Evolutionary conservation across 2,797 vertebrate species (phyloP).

Genomic region (Clarias fuscus): DNA sequence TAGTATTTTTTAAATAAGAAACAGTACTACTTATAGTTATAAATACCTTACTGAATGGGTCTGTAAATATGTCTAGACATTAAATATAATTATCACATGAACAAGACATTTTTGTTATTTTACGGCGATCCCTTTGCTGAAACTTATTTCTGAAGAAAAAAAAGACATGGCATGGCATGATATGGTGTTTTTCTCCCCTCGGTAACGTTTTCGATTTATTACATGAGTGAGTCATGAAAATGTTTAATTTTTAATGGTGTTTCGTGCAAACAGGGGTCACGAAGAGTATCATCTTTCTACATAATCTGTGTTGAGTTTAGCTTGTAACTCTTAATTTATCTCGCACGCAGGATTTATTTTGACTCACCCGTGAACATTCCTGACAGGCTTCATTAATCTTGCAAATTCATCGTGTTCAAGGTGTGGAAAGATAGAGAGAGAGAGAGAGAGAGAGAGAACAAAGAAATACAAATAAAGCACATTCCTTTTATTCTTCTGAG

Average conservation of each 20-base stretch:
- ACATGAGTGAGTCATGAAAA: background rate
- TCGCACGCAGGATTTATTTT: background rate
- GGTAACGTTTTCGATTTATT: background rate
- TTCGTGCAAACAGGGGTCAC: background rate
- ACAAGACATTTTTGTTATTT: too few species aligned
- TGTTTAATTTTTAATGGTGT: background rate
- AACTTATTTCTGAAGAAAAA: background rate
- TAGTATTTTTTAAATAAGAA: background rate
- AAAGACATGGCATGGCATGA: background rate
- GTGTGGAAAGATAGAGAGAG: background rate
- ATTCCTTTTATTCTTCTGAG: conserved; percentile 1
- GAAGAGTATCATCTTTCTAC: background rate
- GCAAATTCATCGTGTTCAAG: background rate
- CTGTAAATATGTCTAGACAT: background rate
- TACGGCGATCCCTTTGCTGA: background rate
- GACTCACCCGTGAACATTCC: background rate
- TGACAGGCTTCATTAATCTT: conserved; percentile 13
- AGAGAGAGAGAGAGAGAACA: too few species aligned
- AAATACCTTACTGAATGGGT: background rate
- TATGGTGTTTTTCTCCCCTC: background rate
- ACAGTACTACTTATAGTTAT: background rate
- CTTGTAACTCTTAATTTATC: background rate
- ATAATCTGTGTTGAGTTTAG: background rate
- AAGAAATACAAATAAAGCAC: background rate
- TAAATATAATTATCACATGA: background rate